These are phyloP conservation scores for Numenius phaeopus DNA, from an alignment of 2,797 vertebrate species.

Conservation along the genomic window DNA sequence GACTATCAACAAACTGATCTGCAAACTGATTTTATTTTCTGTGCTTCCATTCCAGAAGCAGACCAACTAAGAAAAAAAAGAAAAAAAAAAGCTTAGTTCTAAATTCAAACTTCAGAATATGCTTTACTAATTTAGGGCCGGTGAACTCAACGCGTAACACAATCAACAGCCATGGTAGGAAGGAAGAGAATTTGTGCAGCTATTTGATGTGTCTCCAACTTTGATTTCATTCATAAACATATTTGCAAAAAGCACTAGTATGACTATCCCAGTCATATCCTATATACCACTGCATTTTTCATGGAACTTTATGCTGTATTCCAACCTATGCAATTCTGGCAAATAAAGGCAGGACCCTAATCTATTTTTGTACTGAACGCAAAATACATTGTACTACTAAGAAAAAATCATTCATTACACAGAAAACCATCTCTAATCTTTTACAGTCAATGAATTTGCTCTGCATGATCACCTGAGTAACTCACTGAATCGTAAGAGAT, in stretches of 20 bases:
- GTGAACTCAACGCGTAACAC: background rate
- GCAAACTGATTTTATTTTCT: background rate
- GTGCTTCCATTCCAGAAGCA: background rate
- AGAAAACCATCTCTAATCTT: background rate
- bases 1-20: background rate
- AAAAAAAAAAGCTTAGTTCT: background rate
- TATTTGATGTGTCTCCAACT: background rate
- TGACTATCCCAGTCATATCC: background rate
- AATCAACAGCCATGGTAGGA: background rate
- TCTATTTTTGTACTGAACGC: background rate
- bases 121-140: background rate
- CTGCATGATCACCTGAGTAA: background rate
- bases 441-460: background rate
- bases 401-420: background rate
- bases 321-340: background rate
- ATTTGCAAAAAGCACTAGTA: background rate
- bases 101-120: background rate
- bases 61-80: background rate
- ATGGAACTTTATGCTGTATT: background rate
- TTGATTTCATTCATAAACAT: background rate
- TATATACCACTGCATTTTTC: background rate
- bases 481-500: background rate
- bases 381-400: background rate
- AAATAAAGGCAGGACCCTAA: background rate
- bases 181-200: background rate